Base-by-base conservation (phyloP, 2,113 vertebrate species). In the Phodopus roborovskii region DNA sequence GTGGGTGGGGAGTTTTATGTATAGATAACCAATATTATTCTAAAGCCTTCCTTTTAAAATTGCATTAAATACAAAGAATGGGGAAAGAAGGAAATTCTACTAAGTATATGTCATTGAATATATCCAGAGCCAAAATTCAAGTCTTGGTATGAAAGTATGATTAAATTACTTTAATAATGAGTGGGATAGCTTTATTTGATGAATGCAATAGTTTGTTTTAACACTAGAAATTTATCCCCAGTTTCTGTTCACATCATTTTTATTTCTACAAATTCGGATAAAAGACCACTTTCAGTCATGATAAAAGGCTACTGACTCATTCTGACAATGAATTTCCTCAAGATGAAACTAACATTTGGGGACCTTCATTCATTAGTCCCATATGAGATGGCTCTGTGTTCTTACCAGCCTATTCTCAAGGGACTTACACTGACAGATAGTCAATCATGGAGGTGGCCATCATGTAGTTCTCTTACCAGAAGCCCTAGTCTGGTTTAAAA, bases 11-110 rank as follows among this genome's bases (percentile, higher is more conserved):
- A 45, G 66, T 88, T 92, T 96, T 77, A 88, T 53, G 19, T 53
- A 92, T 71, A 68, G 4, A 81, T 93, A 94, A 93, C 68, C 75
- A 93, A 97, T 92, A 85, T 12, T 77, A 42, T 88, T 50, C 74
- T 92, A 95, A 96, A 96, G 81, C 2, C 5, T 85, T 92, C 45
- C 70, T 96, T 94, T 97, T 83, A 95, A 97, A 97, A 90, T 86
- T 94, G 7, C 48, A 88, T 92, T 90, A 94, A 82, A 28, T 74
- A 73, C 60, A 95, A 96, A 97, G 30, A 64, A 90, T 82, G 22
- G 83, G 90, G 88, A 73, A 94, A 64, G 26, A 62, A 93, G 74
- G 68, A 91, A 90, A 86, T 39, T 39, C 15, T 28, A 92, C 77
- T 20, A 85, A 85, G 90, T 90, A 85, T 45, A 36, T 90, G 39